Evolutionary conservation across 2,888 invertebrate species (phyloP).

Genomic region (Galeruca laticollis): DNA sequence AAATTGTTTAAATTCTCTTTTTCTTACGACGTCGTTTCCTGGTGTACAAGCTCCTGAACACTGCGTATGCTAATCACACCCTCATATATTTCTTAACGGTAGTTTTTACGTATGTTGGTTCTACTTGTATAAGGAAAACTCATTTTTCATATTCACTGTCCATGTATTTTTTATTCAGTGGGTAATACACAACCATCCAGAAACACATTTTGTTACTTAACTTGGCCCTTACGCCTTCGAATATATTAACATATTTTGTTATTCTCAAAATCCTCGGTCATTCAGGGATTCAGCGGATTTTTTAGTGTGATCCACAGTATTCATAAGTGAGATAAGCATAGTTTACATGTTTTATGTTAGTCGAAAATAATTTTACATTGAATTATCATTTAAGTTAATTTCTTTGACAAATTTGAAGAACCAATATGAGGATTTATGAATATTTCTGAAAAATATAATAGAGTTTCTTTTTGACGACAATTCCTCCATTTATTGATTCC

Average conservation of each 20-base stretch:
- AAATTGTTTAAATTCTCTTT: not conserved
- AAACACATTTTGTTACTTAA: conserved; percentile 43
- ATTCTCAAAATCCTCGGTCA: conserved; percentile 39
- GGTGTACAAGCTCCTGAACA: not conserved
- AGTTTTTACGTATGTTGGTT: not conserved
- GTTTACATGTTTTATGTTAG: not conserved
- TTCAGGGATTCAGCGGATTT: conserved; percentile 38
- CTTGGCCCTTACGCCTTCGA: conserved; percentile 37
- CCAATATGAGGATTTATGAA: too few species aligned
- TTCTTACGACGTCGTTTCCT: not conserved
- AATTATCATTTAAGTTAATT: not conserved
- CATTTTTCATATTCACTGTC: conserved; percentile 16
- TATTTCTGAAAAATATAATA: too few species aligned
- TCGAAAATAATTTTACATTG: conserved; percentile 2
- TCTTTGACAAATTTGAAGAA: too few species aligned
- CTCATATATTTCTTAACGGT: conserved; percentile 1
- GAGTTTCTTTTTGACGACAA: too few species aligned
- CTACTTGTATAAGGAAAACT: not conserved
- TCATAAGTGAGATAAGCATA: conserved; percentile 19
- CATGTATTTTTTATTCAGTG: conserved; percentile 40
- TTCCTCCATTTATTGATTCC: too few species aligned
- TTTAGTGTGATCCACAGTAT: conserved; percentile 17
- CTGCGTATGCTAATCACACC: not conserved
- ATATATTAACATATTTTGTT: conserved; percentile 43
- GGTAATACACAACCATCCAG: conserved; percentile 33